Evolutionary conservation across 2,888 invertebrate species (phyloP), one percentile per base, ranked within the genome.

Genomic region (Oegoconia quadripuncta): DNA sequence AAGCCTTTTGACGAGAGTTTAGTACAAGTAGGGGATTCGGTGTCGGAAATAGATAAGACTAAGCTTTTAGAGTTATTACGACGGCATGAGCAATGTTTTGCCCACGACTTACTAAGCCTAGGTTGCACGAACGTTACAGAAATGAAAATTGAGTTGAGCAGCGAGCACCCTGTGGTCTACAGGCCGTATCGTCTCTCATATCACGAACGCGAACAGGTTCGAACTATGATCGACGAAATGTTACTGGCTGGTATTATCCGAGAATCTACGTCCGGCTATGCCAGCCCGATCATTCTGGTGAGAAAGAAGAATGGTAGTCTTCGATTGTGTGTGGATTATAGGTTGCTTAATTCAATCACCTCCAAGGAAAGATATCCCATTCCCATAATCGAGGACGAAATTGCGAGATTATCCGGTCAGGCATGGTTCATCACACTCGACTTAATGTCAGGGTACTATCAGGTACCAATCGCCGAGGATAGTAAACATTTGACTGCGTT

Each of bases 241-340:
- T 20, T 51, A 20, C 17, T 42, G 9, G 40, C 47, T 1, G 46
- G 43, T 1, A 45, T 49, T 15, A 38, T 52, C 28, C 38, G n/a
- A n/a, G n/a, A n/a, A n/a, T n/a, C n/a, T n/a, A n/a, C n/a, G n/a
- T n/a, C n/a, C n/a, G n/a, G n/a, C 6, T 50, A 48, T 29, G 46
- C 48, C 1, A 51, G 50, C 13, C 48, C 48, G 0, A 44, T 49
- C 5, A 43, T 50, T 2, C 32, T 50, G 0, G 50, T 47, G 1
- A 33, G 39, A 1, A 42, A 15, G 25, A 42, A 9, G 8, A 42
- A 36, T 36, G 41, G 36, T 2, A 23, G 22, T 2, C 1, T 26
- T 13, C 25, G 36, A 1, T 12, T 41, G n/a, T 47, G 45, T 11
- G 16, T 46, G n/a, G 43, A 45, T 12, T 47, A 45, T 12, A 28